phyloP scores from a whole-genome alignment of 2,888 invertebrate species.

The Caenorhabditis virilis region DNA sequence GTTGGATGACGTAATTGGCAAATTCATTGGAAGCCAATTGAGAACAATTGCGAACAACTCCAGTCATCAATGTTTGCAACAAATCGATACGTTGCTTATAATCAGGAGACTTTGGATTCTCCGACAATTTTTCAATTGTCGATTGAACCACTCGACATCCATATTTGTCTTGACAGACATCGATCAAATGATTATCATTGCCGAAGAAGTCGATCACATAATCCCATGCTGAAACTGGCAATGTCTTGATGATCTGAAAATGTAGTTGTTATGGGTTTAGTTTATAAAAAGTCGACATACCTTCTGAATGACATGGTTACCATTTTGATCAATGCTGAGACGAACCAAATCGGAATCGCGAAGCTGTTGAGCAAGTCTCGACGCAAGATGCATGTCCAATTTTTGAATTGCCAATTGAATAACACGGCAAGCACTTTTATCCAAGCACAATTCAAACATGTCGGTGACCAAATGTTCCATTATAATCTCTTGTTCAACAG shows the following conservation, averaged over 20 bases:
- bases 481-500: slow-evolving; percentile 36
- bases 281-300: not conserved
- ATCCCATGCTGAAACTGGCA: slow-evolving; percentile 41
- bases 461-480: slow-evolving; percentile 28
- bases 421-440: slow-evolving; percentile 64
- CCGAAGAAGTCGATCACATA: slow-evolving; percentile 39
- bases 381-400: slow-evolving; percentile 22
- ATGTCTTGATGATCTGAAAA: slow-evolving; percentile 36
- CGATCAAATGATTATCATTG: slow-evolving; percentile 32
- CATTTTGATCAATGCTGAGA: slow-evolving; percentile 59
- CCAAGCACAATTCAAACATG: slow-evolving; percentile 51
- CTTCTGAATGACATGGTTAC: slow-evolving; percentile 63
- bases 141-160: slow-evolving; percentile 58
- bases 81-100: slow-evolving; percentile 17
- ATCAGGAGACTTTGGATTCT: slow-evolving; percentile 12
- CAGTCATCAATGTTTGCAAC: slow-evolving; percentile 23
- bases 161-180: slow-evolving; percentile 56
- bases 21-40: slow-evolving; percentile 53
- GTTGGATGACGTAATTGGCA: slow-evolving; percentile 64
- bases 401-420: slow-evolving; percentile 59
- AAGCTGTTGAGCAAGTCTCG: slow-evolving; percentile 20
- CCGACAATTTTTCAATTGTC: slow-evolving; percentile 55
- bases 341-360: slow-evolving; percentile 39
- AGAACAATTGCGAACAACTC: slow-evolving; percentile 28
- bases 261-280: not conserved